These are phyloP conservation scores for Dryobotodes eremita DNA, from an alignment of 2,888 invertebrate species.

Conservation along the genomic window DNA sequence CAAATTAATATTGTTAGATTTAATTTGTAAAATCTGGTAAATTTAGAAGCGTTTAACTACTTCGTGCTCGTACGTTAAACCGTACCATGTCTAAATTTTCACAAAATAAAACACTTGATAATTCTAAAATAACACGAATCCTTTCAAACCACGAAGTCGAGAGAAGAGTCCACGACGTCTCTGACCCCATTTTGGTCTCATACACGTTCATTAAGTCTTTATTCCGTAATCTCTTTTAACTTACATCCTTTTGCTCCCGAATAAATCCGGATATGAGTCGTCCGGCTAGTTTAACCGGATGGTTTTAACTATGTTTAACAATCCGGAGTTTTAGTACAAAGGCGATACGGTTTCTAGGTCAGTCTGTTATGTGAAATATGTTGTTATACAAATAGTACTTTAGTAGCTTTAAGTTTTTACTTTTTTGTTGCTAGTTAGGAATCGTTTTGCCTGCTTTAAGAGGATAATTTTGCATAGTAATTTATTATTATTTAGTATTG, in stretches of 20 bases:
- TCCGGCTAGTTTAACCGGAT: slow-evolving; percentile 66
- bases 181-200: too few relatives aligned
- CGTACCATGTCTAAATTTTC: not conserved
- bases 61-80: not conserved
- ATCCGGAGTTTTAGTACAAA: slow-evolving; percentile 58
- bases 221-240: slow-evolving; percentile 28
- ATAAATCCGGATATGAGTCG: slow-evolving; percentile 65
- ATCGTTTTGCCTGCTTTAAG: not conserved
- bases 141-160: not conserved
- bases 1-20: not conserved
- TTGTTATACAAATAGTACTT: slow-evolving; percentile 30
- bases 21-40: not conserved
- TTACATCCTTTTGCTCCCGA: slow-evolving; percentile 14
- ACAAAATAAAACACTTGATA: not conserved
- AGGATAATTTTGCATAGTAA: too few relatives aligned
- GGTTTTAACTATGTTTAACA: slow-evolving; percentile 68
- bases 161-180: not conserved
- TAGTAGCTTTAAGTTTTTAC: not conserved
- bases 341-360: slow-evolving; percentile 41
- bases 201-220: not conserved
- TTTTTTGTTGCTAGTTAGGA: not conserved
- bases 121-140: not conserved
- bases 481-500: too few relatives aligned
- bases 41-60: too few relatives aligned
- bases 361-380: slow-evolving; percentile 39